These are phyloP conservation scores for Bettongia penicillata DNA, from an alignment of 2,113 vertebrate species.

Conservation along the genomic window DNA sequence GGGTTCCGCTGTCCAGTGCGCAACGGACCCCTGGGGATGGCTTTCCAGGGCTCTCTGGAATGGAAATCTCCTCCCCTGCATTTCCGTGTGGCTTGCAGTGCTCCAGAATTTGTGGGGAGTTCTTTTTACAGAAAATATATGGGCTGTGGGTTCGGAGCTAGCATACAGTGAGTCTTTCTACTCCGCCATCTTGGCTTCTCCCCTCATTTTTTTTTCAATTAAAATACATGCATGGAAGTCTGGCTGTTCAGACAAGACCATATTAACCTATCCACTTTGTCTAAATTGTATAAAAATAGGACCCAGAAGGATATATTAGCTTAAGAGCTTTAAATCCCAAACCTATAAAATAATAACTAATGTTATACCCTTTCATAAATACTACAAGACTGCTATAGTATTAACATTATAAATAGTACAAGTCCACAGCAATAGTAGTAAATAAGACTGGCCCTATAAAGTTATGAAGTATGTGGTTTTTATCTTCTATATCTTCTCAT, in stretches of 20 bases:
- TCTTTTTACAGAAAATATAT: no score
- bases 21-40: no score
- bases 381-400: neutral
- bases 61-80: no score
- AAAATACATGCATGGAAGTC: neutral
- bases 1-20: no score
- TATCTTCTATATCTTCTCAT: neutral
- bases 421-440: neutral
- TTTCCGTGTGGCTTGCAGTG: no score
- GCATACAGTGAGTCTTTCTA: no score
- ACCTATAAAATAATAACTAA: slow-evolving; percentile 18
- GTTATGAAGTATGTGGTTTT: neutral
- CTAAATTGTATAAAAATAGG: neutral
- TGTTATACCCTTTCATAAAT: neutral
- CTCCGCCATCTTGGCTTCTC: no score
- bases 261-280: slow-evolving; percentile 14
- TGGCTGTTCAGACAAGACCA: neutral
- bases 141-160: no score
- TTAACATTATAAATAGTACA: neutral
- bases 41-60: no score
- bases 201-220: neutral
- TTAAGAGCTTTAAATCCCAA: slow-evolving; percentile 24
- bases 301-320: neutral
- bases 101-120: no score
- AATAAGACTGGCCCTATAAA: neutral